Conservation (phyloP, 1,140 invertebrate genomes). For the Danaus plexippus region DNA sequence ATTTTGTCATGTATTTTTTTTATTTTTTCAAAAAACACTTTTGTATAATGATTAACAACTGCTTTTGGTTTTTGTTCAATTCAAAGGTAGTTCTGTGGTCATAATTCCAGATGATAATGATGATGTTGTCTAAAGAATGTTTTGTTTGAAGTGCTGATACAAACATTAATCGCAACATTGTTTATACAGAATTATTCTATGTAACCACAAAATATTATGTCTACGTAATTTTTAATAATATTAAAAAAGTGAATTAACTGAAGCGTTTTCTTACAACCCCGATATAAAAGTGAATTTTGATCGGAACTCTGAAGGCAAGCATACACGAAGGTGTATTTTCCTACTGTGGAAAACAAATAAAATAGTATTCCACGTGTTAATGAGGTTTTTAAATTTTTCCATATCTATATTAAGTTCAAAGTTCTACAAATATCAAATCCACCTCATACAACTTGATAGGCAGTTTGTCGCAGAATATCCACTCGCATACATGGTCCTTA, state of each 20-base stretch:
- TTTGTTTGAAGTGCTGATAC: constrained; percentile 47
- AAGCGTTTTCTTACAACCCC: constrained; percentile 2
- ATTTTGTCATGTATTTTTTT: constrained; percentile 50
- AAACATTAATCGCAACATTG: constrained; percentile 52
- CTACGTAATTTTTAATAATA: constrained; percentile 67
- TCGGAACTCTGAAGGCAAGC: neutral
- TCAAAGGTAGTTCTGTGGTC: constrained; percentile 32
- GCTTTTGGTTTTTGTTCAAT: constrained; percentile 42
- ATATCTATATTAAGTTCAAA: too few relatives aligned
- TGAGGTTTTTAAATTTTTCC: too few relatives aligned
- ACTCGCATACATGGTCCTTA: too few relatives aligned
- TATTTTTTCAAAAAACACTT: constrained; percentile 32
- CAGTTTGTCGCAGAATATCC: too few relatives aligned
- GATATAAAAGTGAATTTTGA: neutral
- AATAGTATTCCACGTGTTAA: too few relatives aligned
- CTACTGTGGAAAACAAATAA: too few relatives aligned
- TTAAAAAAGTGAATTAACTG: constrained; percentile 57
- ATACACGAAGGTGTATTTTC: too few relatives aligned
- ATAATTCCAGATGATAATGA: constrained; percentile 33
- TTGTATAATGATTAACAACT: constrained; percentile 45
- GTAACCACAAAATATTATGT: constrained; percentile 69
- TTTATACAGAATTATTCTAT: constrained; percentile 68
- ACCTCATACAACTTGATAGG: too few relatives aligned
- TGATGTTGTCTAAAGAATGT: constrained; percentile 43
- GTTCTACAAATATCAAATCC: too few relatives aligned